Conservation (phyloP, 2,113 vertebrate species). For the Verasper variegatus region DNA sequence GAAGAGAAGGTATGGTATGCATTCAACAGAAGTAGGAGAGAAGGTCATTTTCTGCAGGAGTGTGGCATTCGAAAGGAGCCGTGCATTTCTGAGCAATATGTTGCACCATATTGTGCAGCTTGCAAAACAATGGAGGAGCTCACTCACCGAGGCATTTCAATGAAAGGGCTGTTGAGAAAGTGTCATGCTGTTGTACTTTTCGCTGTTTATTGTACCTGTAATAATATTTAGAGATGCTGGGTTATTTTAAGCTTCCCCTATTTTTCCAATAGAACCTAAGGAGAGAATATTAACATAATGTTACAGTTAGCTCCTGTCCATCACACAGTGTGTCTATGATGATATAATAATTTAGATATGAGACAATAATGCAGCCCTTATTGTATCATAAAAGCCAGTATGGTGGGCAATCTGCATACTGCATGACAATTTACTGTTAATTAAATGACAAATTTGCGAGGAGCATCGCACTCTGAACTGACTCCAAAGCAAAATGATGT, state of each 20-base stretch:
- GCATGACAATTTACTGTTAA: conserved; percentile 24
- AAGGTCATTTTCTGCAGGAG: conserved; percentile 52
- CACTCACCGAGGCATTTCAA: conserved; percentile 11
- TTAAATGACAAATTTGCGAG: conserved; percentile 40
- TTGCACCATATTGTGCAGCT: conserved; percentile 45
- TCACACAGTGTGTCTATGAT: neutral
- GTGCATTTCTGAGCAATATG: conserved; percentile 32
- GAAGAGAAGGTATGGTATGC: conserved; percentile 40
- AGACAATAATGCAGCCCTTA: neutral
- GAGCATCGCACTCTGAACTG: conserved; percentile 33
- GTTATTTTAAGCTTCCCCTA: neutral
- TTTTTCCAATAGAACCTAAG: conserved; percentile 1
- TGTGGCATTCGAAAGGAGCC: conserved; percentile 20
- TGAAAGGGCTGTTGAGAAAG: conserved; percentile 29
- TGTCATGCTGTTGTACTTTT: neutral
- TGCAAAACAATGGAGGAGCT: conserved; percentile 38
- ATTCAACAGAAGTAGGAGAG: conserved; percentile 47
- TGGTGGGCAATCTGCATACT: neutral
- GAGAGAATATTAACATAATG: conserved; percentile 14
- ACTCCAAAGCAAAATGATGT: conserved; percentile 48
- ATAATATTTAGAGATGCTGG: neutral
- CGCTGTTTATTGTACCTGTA: neutral
- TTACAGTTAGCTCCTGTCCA: conserved; percentile 10
- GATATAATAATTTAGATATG: conserved; percentile 6
- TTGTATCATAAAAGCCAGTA: neutral